Evolutionary conservation across 2,797 vertebrate genomes (phyloP), one percentile per base, ranked within the genome.

Genomic region (Sebastes glaucus): DNA sequence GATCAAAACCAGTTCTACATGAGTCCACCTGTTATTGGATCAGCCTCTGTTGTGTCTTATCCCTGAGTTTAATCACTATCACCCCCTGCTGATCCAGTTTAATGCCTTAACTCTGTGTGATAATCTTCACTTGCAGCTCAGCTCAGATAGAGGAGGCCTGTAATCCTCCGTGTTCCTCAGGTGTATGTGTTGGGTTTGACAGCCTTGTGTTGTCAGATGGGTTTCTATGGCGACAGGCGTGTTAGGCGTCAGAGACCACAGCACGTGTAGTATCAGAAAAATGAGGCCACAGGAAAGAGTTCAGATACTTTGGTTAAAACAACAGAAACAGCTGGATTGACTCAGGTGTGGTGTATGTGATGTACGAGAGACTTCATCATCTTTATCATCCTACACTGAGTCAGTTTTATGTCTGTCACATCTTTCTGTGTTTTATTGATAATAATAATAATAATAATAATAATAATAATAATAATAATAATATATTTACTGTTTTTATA

Each of bases 1-100:
- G 13, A 22, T 22, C 16, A 16, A 60, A 22, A 46, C 56, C 60
- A 8, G 16, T 28, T 46, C 28, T 22, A 18, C 2, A 23, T 4
- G 49, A 71, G 49, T 28, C 18, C 53, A 30, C 2, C 20, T 73
- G 11, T 46, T 23, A 11, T 33, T 80, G 23, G 60, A 25, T 61
- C 11, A 71, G 7, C 11, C 4, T 82, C 63, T 71, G 20, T 63
- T 46, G 20, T 70, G 27, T 71, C 28, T 1, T 25, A 74, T 75
- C 66, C 4, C 23, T 2, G 13, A n/a, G 66, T 28, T 42, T 75
- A 60, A 25, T 77, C 66, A 4, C 69, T 5, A 52, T 71, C 63
- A 78, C 81, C 55, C 2, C 32, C 14, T 2, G 0, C 10, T 81
- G 64, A 88, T 88, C 86, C 65, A 20, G 0, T 78, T 68, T 61